Evolutionary conservation across 2,113 vertebrate species (phyloP).

Genomic region (Phainopepla nitens): DNA sequence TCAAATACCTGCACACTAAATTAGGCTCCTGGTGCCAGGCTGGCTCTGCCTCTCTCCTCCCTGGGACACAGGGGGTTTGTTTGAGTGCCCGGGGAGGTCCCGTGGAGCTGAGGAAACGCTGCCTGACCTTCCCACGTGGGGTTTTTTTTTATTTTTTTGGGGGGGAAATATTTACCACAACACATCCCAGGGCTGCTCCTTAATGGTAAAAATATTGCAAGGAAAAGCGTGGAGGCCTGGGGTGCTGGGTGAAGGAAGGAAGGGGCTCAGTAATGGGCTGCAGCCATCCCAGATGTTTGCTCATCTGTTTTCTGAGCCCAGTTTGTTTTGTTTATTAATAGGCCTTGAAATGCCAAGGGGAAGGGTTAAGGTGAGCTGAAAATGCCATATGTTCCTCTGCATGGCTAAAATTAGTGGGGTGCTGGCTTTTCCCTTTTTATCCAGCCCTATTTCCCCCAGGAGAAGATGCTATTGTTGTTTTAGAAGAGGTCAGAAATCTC

Average conservation of each 20-base stretch:
- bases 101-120: background rate
- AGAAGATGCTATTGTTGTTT: background rate
- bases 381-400: background rate
- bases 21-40: conserved; percentile 75
- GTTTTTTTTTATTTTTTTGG: background rate
- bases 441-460: background rate
- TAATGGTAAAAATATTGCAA: background rate
- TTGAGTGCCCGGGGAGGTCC: background rate
- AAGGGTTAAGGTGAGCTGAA: conserved; percentile 2
- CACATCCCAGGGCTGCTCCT: background rate
- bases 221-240: background rate
- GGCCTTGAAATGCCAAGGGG: conserved; percentile 36
- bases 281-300: background rate
- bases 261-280: background rate
- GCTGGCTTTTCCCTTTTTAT: background rate
- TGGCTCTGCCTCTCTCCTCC: conserved; percentile 52
- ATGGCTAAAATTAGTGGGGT: background rate
- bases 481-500: background rate
- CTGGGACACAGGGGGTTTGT: conserved; percentile 60
- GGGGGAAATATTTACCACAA: background rate
- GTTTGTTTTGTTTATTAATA: conserved; percentile 33
- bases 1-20: conserved; percentile 79
- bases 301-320: conserved; percentile 9
- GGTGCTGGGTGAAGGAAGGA: background rate
- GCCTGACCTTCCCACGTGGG: background rate